These are phyloP conservation scores for Hypotaenidia okinawae DNA, from an alignment of 2,797 vertebrate species.

Conservation along the genomic window DNA sequence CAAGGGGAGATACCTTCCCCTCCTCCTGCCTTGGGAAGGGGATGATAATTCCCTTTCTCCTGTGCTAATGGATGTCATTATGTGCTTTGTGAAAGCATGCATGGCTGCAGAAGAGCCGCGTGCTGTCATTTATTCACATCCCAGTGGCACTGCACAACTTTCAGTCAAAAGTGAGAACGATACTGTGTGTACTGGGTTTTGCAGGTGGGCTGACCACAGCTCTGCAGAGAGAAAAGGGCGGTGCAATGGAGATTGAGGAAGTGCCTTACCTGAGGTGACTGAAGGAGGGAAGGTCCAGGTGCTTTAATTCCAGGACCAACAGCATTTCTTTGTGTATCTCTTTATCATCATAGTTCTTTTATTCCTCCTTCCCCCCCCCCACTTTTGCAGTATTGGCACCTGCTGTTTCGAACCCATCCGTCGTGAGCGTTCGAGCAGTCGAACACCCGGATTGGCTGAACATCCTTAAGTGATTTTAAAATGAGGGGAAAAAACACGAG, in stretches of 20 bases:
- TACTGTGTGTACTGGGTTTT: neutral
- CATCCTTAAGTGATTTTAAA: conserved; percentile 72
- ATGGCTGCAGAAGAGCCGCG: neutral
- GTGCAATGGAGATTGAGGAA: neutral
- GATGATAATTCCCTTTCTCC: neutral
- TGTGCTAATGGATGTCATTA: neutral
- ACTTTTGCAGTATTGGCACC: neutral
- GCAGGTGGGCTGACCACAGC: accelerated
- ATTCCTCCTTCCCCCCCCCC: too few species aligned
- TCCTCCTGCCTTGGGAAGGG: neutral
- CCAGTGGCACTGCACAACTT: neutral
- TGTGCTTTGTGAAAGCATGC: neutral
- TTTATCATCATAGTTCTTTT: neutral
- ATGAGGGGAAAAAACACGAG: conserved; percentile 62
- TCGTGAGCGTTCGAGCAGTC: neutral
- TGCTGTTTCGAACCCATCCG: neutral
- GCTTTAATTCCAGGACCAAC: neutral
- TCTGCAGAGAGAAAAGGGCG: neutral
- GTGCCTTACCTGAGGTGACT: neutral
- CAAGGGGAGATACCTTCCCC: neutral
- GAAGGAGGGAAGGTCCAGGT: neutral
- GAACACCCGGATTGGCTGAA: conserved; percentile 44
- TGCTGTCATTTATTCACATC: neutral
- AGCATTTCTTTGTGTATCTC: neutral
- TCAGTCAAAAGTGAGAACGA: neutral